phyloP scores from a whole-genome alignment of 2,888 invertebrate genomes.

The Schizotus pectinicornis region DNA sequence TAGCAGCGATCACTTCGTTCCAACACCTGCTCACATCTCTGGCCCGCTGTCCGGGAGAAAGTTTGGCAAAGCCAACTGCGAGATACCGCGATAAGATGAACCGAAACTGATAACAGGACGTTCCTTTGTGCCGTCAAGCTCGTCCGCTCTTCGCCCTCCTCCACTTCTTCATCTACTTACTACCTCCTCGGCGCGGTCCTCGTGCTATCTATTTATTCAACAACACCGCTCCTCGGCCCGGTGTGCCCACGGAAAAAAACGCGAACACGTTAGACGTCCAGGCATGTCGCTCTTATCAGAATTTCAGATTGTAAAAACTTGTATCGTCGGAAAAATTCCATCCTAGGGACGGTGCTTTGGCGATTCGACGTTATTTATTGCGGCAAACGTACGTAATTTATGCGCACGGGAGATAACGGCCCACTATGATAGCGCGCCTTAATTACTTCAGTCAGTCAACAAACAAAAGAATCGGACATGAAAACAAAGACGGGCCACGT shows the following conservation, averaged over 20 bases:
- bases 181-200: not conserved
- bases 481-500: conserved; percentile 1
- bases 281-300: conserved; percentile 37
- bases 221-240: not conserved
- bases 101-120: conserved; percentile 49
- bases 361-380: too few species aligned
- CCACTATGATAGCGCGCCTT: too few species aligned
- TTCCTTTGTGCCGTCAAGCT: conserved; percentile 45
- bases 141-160: conserved; percentile 1
- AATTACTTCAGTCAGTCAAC: not conserved
- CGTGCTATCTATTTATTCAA: not conserved
- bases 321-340: conserved; percentile 5
- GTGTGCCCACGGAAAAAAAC: conserved; percentile 1
- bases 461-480: conserved; percentile 4
- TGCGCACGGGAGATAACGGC: too few species aligned
- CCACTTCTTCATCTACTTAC: not conserved
- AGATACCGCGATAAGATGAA: conserved; percentile 51
- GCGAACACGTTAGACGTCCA: conserved; percentile 27
- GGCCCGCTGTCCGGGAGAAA: conserved; percentile 50
- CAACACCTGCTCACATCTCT: conserved; percentile 27
- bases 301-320: conserved; percentile 30
- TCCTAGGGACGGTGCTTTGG: too few species aligned
- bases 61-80: conserved; percentile 53
- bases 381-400: too few species aligned
- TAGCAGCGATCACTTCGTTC: conserved; percentile 19